Evolutionary conservation across 2,888 invertebrate genomes (phyloP), one percentile per base, ranked within the genome.

Genomic region (Stegana nigrithorax): DNA sequence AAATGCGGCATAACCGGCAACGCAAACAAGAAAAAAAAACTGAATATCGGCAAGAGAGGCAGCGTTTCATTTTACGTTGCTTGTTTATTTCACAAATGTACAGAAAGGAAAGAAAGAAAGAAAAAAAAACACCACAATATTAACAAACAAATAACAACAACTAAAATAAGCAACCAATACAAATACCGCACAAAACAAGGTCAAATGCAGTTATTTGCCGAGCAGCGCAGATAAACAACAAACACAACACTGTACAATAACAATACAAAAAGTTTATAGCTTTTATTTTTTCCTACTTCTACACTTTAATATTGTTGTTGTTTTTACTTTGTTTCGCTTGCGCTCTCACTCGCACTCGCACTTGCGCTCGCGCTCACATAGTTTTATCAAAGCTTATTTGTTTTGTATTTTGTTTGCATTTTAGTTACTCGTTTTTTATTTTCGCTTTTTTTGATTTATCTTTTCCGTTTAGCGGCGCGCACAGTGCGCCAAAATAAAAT

Each of bases 121-220:
- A 29, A 29, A 29, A 29, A 29, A 29, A 29, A 29, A 29, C 29
- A 29, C 29, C 29, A 29, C 29, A 53, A 56, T n/a, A n/a, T n/a
- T n/a, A n/a, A n/a, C n/a, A n/a, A n/a, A n/a, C n/a, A n/a, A n/a
- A n/a, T n/a, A n/a, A n/a, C n/a, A n/a, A n/a, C n/a, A n/a, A n/a
- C 26, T 50, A 26, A 75, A 76, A 77, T 76, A 78, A 72, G 67
- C 67, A 62, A 72, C 72, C 51, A 66, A 79, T 62, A 75, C 78
- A 67, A 23, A 65, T 59, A 59, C 67, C 66, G 53, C 47, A 50
- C 69, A 64, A 75, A 77, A 80, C 76, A 77, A 77, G 76, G 76
- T 80, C 76, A 77, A 77, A 75, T 77, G 80, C 80, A 80, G 78
- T 77, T 76, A 77, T 76, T 77, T 79, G 70, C n/a, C n/a, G n/a